phyloP scores from a whole-genome alignment of 2,797 vertebrate genomes.

The Manis javanica region DNA sequence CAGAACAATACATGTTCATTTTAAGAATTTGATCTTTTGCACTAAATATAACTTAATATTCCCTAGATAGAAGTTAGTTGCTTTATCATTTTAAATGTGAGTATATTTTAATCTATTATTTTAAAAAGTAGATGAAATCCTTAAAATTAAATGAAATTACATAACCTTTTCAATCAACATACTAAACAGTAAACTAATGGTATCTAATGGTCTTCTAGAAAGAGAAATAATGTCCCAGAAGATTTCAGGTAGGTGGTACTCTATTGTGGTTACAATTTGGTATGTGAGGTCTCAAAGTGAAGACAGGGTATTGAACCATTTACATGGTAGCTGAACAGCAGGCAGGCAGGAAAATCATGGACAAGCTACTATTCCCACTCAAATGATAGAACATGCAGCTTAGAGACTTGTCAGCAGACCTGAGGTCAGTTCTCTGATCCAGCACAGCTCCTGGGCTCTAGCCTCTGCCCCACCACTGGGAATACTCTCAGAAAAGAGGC shows the following conservation, averaged over 20 bases:
- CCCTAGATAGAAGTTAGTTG: not conserved
- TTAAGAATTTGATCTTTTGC: not conserved
- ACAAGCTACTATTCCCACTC: not conserved
- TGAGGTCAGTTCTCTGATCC: not conserved
- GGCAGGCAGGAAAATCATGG: not conserved
- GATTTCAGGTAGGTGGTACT: not conserved
- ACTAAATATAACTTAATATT: not conserved
- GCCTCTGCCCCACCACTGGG: rapidly evolving
- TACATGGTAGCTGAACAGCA: not conserved
- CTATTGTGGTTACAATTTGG: not conserved
- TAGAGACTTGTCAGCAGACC: not conserved
- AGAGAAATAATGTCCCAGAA: not conserved
- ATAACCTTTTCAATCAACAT: not conserved
- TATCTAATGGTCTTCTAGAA: not conserved
- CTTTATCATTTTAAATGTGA: not conserved
- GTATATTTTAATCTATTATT: not conserved
- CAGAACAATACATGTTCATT: not conserved
- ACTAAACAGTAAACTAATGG: not conserved
- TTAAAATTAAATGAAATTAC: not conserved
- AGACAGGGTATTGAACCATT: not conserved
- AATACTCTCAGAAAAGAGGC: not conserved
- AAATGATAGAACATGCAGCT: not conserved
- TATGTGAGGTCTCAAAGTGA: not conserved
- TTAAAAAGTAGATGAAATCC: not conserved
- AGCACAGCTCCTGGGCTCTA: not conserved